Evolutionary conservation across 2,797 vertebrate genomes (phyloP).

Genomic region (Lagorchestes hirsutus): DNA sequence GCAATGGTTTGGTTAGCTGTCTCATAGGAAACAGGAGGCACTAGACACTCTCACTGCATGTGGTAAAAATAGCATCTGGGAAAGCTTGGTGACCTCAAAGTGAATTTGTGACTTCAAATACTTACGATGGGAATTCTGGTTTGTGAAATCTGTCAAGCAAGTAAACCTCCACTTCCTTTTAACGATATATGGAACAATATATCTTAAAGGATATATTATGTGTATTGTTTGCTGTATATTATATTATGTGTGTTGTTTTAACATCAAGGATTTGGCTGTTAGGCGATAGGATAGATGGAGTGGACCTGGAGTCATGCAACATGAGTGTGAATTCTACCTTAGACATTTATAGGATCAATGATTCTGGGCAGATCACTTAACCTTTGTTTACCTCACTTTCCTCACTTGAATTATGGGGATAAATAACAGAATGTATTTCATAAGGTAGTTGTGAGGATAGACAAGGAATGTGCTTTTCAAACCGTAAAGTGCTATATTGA

Average conservation of each 20-base stretch:
- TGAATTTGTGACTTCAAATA: conserved; percentile 25
- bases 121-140: conserved; percentile 8
- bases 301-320: not conserved
- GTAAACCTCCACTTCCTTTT: conserved; percentile 13
- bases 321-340: not conserved
- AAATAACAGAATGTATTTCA: not conserved
- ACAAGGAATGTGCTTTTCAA: not conserved
- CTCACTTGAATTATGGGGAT: not conserved
- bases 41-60: not conserved
- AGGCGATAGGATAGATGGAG: not conserved
- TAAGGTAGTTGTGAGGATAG: not conserved
- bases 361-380: not conserved
- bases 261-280: not conserved
- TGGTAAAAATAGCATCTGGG: conserved; percentile 11
- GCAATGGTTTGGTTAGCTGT: conserved; percentile 14
- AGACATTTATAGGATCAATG: not conserved
- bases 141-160: conserved; percentile 38
- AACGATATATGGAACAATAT: not conserved
- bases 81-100: conserved; percentile 26
- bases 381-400: not conserved
- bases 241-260: not conserved
- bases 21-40: not conserved
- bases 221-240: too few relatives aligned
- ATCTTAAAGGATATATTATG: not conserved
- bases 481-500: not conserved